These are phyloP conservation scores for Lasioglossum villosulum DNA, from an alignment of 2,888 invertebrate genomes.

Conservation along the genomic window DNA sequence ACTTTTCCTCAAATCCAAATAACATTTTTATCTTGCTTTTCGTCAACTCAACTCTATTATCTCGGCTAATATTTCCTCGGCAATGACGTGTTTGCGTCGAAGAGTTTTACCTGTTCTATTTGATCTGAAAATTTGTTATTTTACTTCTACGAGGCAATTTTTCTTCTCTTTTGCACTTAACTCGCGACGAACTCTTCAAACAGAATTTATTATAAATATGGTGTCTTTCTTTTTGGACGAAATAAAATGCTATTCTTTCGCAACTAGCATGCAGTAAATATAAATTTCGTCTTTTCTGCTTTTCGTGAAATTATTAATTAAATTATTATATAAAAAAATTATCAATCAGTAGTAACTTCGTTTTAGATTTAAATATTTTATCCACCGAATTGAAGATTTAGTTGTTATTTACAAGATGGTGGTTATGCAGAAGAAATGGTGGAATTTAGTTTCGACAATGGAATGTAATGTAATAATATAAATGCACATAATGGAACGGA, in stretches of 20 bases:
- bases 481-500: too few species aligned
- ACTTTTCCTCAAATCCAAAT: not conserved
- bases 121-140: not conserved
- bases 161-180: too few species aligned
- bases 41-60: not conserved
- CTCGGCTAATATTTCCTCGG: not conserved
- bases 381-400: not conserved
- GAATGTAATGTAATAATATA: not conserved
- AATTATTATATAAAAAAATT: too few species aligned
- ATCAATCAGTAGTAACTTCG: too few species aligned
- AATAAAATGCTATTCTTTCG: not conserved
- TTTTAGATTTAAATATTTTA: too few species aligned
- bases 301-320: not conserved
- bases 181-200: not conserved
- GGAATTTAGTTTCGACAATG: too few species aligned
- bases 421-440: not conserved
- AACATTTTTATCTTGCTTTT: not conserved
- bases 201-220: not conserved
- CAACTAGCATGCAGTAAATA: too few species aligned
- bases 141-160: not conserved
- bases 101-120: not conserved
- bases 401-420: too few species aligned
- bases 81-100: not conserved
- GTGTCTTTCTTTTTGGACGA: not conserved
- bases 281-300: not conserved